phyloP scores from a whole-genome alignment of 2,113 vertebrate genomes.

The Echinops telfairi region DNA sequence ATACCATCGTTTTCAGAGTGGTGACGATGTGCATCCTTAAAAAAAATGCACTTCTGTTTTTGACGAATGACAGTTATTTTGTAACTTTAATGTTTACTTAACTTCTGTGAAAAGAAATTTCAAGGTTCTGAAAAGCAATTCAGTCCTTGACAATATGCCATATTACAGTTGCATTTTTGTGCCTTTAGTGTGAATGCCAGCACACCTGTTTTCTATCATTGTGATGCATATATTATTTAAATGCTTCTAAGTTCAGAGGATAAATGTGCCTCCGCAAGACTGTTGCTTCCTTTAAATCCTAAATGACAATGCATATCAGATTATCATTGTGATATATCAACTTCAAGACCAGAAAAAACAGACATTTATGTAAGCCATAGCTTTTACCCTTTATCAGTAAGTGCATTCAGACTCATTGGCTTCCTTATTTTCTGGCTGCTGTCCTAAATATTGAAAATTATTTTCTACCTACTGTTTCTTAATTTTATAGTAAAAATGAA shows the following conservation, averaged over 20 bases:
- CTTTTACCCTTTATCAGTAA: neutral
- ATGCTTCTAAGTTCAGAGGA: slow-evolving; percentile 56
- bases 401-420: neutral
- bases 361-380: slow-evolving; percentile 19
- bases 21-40: neutral
- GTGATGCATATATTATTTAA: slow-evolving; percentile 35
- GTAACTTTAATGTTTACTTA: slow-evolving; percentile 30
- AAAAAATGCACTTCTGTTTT: slow-evolving; percentile 52
- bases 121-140: slow-evolving; percentile 24
- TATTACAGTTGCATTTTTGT: neutral
- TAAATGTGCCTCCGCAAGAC: slow-evolving; percentile 48
- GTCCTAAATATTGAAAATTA: neutral
- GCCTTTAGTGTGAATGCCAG: neutral
- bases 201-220: slow-evolving; percentile 65
- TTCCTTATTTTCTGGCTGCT: slow-evolving; percentile 26
- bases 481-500: neutral
- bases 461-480: neutral
- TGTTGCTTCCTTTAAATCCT: slow-evolving; percentile 5
- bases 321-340: slow-evolving; percentile 29
- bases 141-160: slow-evolving; percentile 14
- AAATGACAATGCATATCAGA: slow-evolving; percentile 39
- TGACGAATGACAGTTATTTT: slow-evolving; percentile 31
- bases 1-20: slow-evolving; percentile 15
- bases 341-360: slow-evolving; percentile 49
- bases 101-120: slow-evolving; percentile 54